Percentiles rank a stretch among this genome's conserved stretches.
These are phyloP conservation scores for Melangyna quadrimaculata DNA, from an alignment of 2,888 invertebrate genomes.

Conservation along the genomic window DNA sequence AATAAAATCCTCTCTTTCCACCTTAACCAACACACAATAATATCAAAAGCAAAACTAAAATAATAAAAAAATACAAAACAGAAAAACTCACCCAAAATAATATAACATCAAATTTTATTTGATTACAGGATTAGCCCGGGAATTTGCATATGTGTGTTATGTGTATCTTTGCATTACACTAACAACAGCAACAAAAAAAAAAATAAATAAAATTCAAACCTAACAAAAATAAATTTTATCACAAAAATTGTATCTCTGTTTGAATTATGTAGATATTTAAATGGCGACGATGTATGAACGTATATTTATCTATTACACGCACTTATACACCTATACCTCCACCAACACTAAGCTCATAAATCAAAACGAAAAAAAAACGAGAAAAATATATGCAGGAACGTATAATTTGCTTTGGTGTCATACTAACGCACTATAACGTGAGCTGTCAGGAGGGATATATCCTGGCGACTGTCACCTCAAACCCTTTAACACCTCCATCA, in stretches of 20 bases:
- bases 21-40: neutral
- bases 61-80: no score
- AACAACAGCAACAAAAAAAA: conserved; percentile 3
- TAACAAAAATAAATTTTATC: conserved; percentile 46
- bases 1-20: neutral
- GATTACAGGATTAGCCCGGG: conserved; percentile 63
- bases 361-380: conserved; percentile 62
- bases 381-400: conserved; percentile 21
- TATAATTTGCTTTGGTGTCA: conserved; percentile 68
- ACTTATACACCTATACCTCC: conserved; percentile 37
- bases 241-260: conserved; percentile 45
- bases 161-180: conserved; percentile 36
- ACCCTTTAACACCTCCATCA: conserved; percentile 58
- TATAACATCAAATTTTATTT: conserved; percentile 66
- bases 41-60: neutral
- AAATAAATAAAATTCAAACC: conserved; percentile 20
- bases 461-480: conserved; percentile 56
- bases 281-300: neutral
- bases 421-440: conserved; percentile 40
- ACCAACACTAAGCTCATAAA: conserved; percentile 69
- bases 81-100: conserved; percentile 45
- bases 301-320: conserved; percentile 24
- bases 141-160: conserved; percentile 52
- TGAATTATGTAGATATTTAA: conserved; percentile 17
- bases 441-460: conserved; percentile 46